Base-by-base conservation (phyloP, 2,888 invertebrate genomes). In the Brachyptera risi region DNA sequence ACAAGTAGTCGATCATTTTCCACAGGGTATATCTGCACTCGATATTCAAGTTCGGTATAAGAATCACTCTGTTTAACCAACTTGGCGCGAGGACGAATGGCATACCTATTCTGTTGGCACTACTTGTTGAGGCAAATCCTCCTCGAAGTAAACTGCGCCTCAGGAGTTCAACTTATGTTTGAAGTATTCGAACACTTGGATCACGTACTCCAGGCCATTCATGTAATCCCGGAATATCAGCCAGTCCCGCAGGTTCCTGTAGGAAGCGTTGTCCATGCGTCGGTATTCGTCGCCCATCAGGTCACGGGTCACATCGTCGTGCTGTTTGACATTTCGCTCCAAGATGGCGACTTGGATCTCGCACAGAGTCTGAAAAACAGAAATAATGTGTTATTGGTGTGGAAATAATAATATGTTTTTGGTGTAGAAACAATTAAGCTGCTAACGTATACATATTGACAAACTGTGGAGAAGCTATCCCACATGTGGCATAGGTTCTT, bases 161-260 rank as follows among this genome's bases (percentile, higher is more conserved):
- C 73, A 75, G 66, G 72, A 72, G 42, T 70, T 66, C 59, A 73
- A 59, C 42, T 67, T 67, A 47, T 62, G 65, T 49, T 70, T 68
- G 59, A 77, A 68, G 65, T 79, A 73, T 40, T 76, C 73, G 69
- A 80, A 78, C 59, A 80, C 77, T 65, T 83, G 74, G 15, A 76
- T 72, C 56, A 83, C 75, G 73, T 81, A 84, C 66, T 84, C 79
- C 47, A 85, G 74, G 3, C 78, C 77, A 69, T 81, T 82, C 74
- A 84, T 80, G 73, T 83, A 85, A 68, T 85, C 85, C 50, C 83
- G 73, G 70, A 82, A 80, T 66, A 86, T 83, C 63, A 83, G 66
- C 79, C 82, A 84, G 70, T 85, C 83, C 23, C 85, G 76, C 1
- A 81, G 68, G 65, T 79, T 77, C 26, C 80, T 74, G 42, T 69